Conservation (phyloP, 2,113 vertebrate species). For the Heterocephalus glaber region DNA sequence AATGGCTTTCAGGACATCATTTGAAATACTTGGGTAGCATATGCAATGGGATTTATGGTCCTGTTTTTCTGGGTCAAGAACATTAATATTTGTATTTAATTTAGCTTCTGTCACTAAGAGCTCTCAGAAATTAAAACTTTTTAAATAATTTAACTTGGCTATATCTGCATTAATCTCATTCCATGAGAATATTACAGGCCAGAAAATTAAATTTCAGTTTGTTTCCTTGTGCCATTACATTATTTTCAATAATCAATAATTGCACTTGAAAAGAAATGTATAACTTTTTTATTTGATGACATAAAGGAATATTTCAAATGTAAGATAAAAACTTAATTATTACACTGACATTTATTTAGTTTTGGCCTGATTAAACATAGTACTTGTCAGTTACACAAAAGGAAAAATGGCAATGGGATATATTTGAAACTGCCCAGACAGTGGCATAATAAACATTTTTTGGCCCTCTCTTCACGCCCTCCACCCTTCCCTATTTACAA, state of each 20-base stretch:
- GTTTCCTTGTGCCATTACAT: not conserved
- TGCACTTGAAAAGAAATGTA: conserved; percentile 5
- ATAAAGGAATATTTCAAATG: conserved; percentile 41
- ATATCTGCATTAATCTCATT: conserved; percentile 1
- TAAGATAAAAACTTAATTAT: conserved; percentile 59
- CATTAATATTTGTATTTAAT: conserved; percentile 63
- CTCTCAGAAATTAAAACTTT: conserved; percentile 48
- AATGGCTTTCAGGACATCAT: not conserved
- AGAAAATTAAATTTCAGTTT: conserved; percentile 55
- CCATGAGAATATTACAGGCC: conserved; percentile 22
- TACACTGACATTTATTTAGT: conserved; percentile 44
- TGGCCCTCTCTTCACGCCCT: too few species aligned
- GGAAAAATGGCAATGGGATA: conserved; percentile 4
- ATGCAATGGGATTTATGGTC: conserved; percentile 24
- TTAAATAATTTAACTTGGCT: conserved; percentile 59
- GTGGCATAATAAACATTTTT: not conserved
- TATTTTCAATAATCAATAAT: conserved; percentile 54
- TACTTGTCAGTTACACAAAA: conserved; percentile 43
- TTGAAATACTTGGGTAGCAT: not conserved
- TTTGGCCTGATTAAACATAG: conserved; percentile 49
- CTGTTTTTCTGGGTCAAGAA: conserved; percentile 10
- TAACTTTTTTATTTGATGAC: not conserved
- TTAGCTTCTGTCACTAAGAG: conserved; percentile 45
- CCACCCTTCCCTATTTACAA: too few species aligned
- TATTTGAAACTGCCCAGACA: conserved; percentile 42